Base-by-base conservation (phyloP, 2,113 vertebrate genomes). In the Marcusenius ussheri region DNA sequence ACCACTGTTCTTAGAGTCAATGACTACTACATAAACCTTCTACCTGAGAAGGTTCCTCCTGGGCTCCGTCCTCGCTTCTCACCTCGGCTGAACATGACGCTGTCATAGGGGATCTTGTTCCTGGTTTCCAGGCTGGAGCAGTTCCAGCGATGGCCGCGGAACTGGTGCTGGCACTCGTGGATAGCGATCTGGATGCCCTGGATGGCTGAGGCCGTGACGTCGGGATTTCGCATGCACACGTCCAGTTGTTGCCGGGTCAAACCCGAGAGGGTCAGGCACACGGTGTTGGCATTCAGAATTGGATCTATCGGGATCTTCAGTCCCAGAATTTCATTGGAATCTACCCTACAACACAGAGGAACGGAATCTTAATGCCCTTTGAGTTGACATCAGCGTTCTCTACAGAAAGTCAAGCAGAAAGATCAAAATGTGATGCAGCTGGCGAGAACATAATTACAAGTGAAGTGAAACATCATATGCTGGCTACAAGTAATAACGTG, bases 121-220 rank as follows among this genome's bases (percentile, higher is more conserved):
- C 97, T 95, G 3, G 98, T 99, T 95, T 99, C 98, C 0, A 99
- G 96, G 90, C 98, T 99, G 53, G 98, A 99, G 92, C 98, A 99
- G 93, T 99, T 99, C 98, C 98, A 99, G 89, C 98, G 97, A 93
- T 99, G 98, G 80, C 99, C 97, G 91, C 97, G 96, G 93, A 99
- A 99, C 94, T 99, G 98, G 94, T 99, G 97, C 94, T 99, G 98
- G 93, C 98, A 99, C 93, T 99, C 98, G 0, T 99, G 98, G 95
- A 99, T 99, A 94, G 98, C 98, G 0, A 99, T 99, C 95, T 99
- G 98, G 93, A 99, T 98, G 88, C 98, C 98, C 94, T 99, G 98
- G 93, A 99, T 99, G 93, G 98, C 98, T 0, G 98, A 99, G 31
- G 98, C 98, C 0, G 98, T 98, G 93, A 99, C 98, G 0, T 99